A percentile compares a stretch with the other conserved stretches of the same genome.
phyloP scores from a whole-genome alignment of 2,113 vertebrate species.

The Zosterops borbonicus region DNA sequence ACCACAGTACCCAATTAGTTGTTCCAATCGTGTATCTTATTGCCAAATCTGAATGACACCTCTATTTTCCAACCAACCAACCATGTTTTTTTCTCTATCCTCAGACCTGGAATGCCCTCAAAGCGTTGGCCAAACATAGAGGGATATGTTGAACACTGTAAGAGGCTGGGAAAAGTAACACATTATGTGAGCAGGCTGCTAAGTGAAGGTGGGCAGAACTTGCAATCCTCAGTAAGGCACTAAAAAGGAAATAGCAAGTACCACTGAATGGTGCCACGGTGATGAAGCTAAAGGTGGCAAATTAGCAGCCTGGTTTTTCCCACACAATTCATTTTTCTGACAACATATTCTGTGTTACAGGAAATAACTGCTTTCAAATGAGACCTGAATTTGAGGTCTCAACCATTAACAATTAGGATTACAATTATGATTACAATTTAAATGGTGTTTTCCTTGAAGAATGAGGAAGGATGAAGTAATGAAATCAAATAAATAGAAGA shows the following conservation, averaged over 20 bases:
- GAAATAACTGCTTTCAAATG: not conserved
- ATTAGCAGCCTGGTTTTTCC: not conserved
- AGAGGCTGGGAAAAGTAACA: not conserved
- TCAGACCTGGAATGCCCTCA: not conserved
- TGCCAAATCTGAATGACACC: not conserved
- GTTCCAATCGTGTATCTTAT: not conserved
- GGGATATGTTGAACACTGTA: not conserved
- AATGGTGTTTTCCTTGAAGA: not conserved
- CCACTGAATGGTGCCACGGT: not conserved
- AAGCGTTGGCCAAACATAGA: not conserved
- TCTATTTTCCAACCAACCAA: not conserved
- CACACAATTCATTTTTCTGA: not conserved
- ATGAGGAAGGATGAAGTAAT: not conserved
- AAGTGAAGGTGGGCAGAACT: not conserved
- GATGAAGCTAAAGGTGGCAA: not conserved
- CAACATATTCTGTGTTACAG: not conserved
- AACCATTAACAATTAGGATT: not conserved
- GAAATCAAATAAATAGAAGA: not conserved
- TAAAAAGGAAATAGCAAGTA: slow-evolving; percentile 6
- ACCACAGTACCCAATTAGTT: not conserved
- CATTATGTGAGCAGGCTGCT: not conserved
- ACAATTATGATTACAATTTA: not conserved
- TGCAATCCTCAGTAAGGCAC: not conserved
- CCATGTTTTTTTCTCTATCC: not conserved
- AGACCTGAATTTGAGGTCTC: slow-evolving; percentile 6